phyloP scores from a whole-genome alignment of 2,888 invertebrate genomes.

The Lepidochrysops patricia region DNA sequence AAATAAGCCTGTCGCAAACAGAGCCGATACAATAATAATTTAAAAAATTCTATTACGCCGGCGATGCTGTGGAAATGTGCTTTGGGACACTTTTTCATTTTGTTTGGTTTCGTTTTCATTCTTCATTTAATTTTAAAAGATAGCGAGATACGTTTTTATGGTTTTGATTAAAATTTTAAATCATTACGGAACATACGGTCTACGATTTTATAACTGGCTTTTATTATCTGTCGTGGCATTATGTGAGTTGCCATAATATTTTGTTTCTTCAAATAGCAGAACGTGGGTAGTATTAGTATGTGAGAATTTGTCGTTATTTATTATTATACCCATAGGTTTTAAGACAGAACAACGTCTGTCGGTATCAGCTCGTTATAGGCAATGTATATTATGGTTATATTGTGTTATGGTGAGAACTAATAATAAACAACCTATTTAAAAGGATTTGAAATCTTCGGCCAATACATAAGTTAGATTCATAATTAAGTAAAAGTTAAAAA shows the following conservation, averaged over 20 bases:
- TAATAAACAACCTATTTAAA: too few species aligned
- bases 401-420: too few species aligned
- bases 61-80: not conserved
- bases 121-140: not conserved
- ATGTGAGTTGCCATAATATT: too few species aligned
- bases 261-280: too few species aligned
- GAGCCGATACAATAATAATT: not conserved
- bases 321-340: too few species aligned
- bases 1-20: not conserved
- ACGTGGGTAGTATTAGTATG: too few species aligned
- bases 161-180: not conserved
- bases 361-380: too few species aligned
- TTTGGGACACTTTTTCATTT: not conserved
- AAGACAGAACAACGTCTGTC: too few species aligned
- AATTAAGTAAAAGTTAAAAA: not conserved
- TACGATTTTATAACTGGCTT: not conserved
- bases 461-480: too few species aligned
- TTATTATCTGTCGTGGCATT: too few species aligned
- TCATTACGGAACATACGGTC: not conserved
- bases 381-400: too few species aligned
- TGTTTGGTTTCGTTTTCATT: not conserved
- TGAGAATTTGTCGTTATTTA: too few species aligned
- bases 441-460: not conserved
- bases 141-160: not conserved
- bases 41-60: not conserved